Evolutionary conservation across 92 coral and sea anemone genomes (phyloP), one percentile per base, ranked within the genome.

Genomic region (Paragorgia papillata): DNA sequence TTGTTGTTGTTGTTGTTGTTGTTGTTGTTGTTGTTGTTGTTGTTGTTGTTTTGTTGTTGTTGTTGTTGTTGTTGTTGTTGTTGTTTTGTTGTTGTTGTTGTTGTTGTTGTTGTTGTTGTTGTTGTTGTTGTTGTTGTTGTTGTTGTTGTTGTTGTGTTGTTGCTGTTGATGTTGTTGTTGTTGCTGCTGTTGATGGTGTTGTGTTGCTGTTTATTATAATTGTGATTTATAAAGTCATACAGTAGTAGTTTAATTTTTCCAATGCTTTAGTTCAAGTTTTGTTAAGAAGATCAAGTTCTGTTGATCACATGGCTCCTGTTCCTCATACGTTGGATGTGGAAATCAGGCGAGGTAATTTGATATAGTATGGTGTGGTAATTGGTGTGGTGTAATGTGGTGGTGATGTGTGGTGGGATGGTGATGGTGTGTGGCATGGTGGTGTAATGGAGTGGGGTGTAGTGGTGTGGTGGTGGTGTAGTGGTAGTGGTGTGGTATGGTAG

Each of bases 221-320:
- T 37, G 43, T 37, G 4, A 37, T 37, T 37, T n/a, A n/a, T 4
- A 37, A 37, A 3, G 43, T 3, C 6, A 37, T 37, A 3, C 4
- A 37, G 43, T 3, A 37, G 4, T 37, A 10, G 43, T 37, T 46
- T 46, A 46, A 7, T 46, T 2, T n/a, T 46, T 15, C 2, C 53
- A 46, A 46, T 46, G 53, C 20, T 66, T 62, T 63, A 94, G 98
- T 91, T 57, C 96, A 90, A 80, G 98, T 94, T 49, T 89, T 94
- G 44, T 70, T 89, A 62, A 90, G 89, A 32, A 86, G 98, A 43
- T 88, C 94, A 49, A 94, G 89, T 83, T 94, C 98, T 44, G 91
- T 94, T 21, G 97, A 94, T 59, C 89, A 94, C 83, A 88, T 88
- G 87, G 98, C 98, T 12, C 77, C 87, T 17, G 66, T 62, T 10